phyloP scores from a whole-genome alignment of 2,888 invertebrate genomes.

The Plebejus anna region DNA sequence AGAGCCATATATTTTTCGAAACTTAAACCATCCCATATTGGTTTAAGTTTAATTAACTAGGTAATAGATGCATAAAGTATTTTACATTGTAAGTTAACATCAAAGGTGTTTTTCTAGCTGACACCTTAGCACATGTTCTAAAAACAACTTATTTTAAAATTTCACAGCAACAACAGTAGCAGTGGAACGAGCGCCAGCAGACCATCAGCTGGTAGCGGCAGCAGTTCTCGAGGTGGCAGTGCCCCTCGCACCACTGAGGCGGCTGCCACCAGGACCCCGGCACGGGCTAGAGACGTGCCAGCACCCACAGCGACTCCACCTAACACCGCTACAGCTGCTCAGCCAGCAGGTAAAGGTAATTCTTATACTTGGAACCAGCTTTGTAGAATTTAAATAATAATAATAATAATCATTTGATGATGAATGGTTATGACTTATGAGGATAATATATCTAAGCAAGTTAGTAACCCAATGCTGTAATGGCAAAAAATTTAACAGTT shows the following conservation, averaged over 20 bases:
- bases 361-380: neutral
- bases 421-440: too few species aligned
- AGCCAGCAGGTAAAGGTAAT: conserved; percentile 46
- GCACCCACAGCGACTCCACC: conserved; percentile 56
- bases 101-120: neutral
- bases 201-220: conserved; percentile 56
- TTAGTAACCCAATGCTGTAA: too few species aligned
- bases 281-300: conserved; percentile 41
- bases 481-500: too few species aligned
- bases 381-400: too few species aligned
- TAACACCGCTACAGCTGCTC: conserved; percentile 48
- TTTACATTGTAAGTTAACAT: neutral
- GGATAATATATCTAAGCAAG: too few species aligned
- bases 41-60: too few species aligned
- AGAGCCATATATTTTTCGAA: too few species aligned
- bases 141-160: conserved; percentile 30
- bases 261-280: conserved; percentile 44
- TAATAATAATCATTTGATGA: too few species aligned
- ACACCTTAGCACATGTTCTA: neutral
- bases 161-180: conserved; percentile 57
- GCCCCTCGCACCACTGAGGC: conserved; percentile 55
- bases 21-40: too few species aligned
- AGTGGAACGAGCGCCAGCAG: conserved; percentile 51
- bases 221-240: conserved; percentile 71
- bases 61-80: neutral